phyloP scores from a whole-genome alignment of 2,888 invertebrate species.

The Colostygia pectinataria region DNA sequence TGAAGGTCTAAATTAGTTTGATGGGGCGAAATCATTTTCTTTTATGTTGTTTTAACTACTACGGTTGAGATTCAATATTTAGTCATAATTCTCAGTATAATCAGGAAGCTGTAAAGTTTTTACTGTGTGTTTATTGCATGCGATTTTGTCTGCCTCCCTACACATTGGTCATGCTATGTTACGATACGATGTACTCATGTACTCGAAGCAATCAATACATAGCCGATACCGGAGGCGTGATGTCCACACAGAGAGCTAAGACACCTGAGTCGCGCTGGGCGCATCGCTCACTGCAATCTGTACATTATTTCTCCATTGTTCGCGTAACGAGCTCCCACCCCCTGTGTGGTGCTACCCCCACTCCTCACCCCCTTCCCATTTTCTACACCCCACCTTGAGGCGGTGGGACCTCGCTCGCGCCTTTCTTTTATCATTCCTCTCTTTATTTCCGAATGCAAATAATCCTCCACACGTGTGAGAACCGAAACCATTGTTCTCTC shows the following conservation, averaged over 20 bases:
- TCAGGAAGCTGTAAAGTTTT: slow-evolving; percentile 18
- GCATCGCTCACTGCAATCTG: slow-evolving; percentile 84
- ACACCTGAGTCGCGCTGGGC: slow-evolving; percentile 81
- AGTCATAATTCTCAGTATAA: slow-evolving; percentile 14
- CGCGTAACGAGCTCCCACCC: slow-evolving; percentile 80
- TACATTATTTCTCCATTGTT: slow-evolving; percentile 84
- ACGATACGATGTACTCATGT: no score
- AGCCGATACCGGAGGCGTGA: slow-evolving; percentile 48
- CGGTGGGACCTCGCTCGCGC: slow-evolving; percentile 82
- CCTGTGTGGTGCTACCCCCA: slow-evolving; percentile 48
- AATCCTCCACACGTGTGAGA: slow-evolving; percentile 84
- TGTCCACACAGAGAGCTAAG: slow-evolving; percentile 70
- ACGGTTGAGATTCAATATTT: slow-evolving; percentile 19
- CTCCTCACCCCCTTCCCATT: slow-evolving; percentile 54
- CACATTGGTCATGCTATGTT: slow-evolving; percentile 22
- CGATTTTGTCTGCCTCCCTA: slow-evolving; percentile 9
- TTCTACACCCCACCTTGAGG: slow-evolving; percentile 81
- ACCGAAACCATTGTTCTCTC: slow-evolving; percentile 84
- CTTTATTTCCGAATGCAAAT: slow-evolving; percentile 84
- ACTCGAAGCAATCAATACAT: slow-evolving; percentile 22
- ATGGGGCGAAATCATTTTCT: slow-evolving; percentile 33
- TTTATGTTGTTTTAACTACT: slow-evolving; percentile 20
- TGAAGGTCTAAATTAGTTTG: slow-evolving; percentile 41
- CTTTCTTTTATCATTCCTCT: slow-evolving; percentile 83
- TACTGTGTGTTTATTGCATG: slow-evolving; percentile 19